phyloP scores from a whole-genome alignment of 2,113 vertebrate species.

The Periophthalmus modestus region DNA sequence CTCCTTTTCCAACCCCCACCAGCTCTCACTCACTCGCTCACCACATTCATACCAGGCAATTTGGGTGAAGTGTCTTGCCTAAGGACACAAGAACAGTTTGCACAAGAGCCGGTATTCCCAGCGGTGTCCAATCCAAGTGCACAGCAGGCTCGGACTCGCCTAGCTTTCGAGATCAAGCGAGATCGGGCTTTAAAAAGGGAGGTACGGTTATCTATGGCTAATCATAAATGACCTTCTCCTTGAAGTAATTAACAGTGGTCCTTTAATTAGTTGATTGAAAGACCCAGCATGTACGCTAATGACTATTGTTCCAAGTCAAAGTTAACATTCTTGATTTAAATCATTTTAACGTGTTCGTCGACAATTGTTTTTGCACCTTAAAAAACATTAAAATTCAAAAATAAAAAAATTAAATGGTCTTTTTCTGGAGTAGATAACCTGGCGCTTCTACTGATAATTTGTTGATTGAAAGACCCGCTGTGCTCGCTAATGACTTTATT shows the following conservation, averaged over 20 bases:
- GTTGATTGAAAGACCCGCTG: not conserved
- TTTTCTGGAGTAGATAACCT: not conserved
- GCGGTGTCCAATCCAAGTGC: too few relatives aligned
- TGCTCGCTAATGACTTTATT: not conserved
- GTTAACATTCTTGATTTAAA: not conserved
- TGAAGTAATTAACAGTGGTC: not conserved
- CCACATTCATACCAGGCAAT: too few relatives aligned
- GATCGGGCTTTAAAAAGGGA: too few relatives aligned
- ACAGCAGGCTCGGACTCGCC: too few relatives aligned
- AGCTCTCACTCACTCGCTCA: too few relatives aligned
- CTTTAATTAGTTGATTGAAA: not conserved
- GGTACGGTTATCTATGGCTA: too few relatives aligned
- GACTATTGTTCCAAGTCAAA: not conserved
- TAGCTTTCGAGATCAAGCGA: too few relatives aligned
- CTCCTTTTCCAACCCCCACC: too few relatives aligned
- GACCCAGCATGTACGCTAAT: not conserved
- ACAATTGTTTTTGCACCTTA: not conserved
- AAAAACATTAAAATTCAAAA: not conserved
- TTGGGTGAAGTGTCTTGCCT: too few relatives aligned
- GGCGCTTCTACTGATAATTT: not conserved
- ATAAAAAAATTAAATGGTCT: not conserved
- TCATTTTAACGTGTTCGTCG: too few relatives aligned
- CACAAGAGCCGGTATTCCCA: too few relatives aligned
- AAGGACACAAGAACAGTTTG: too few relatives aligned
- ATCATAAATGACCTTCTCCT: not conserved